phyloP scores from a whole-genome alignment of 1,140 invertebrate genomes.

The Microplitis mediator region DNA sequence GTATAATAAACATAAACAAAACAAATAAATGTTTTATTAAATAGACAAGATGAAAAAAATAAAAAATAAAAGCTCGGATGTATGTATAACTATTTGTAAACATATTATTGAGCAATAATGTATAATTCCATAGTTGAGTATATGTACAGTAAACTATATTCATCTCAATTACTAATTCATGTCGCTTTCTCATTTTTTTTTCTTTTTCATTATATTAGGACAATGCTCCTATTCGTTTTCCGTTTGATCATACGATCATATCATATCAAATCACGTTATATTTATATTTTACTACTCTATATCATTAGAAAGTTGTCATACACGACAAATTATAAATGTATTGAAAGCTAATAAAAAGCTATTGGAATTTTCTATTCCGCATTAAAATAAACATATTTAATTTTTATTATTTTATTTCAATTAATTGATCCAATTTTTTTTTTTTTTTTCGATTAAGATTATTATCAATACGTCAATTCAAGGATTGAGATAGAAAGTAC shows the following conservation, averaged over 20 bases:
- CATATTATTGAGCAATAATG: neutral
- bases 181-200: constrained; percentile 11
- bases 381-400: no score
- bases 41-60: no score
- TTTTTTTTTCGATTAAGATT: no score
- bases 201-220: constrained; percentile 1
- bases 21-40: neutral
- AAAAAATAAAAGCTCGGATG: no score
- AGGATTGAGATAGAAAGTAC: no score
- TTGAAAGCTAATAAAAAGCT: constrained; percentile 6
- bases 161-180: constrained; percentile 6
- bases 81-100: no score
- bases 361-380: neutral
- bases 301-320: constrained; percentile 55
- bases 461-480: no score
- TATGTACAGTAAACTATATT: neutral
- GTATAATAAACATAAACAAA: neutral
- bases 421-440: no score
- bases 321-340: constrained; percentile 49
- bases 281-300: constrained; percentile 19
- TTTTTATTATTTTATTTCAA: no score
- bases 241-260: neutral
- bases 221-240: neutral
- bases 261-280: no score
- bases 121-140: neutral